phyloP scores from a whole-genome alignment of 2,888 invertebrate species.

The Bimastos eiseni region DNA sequence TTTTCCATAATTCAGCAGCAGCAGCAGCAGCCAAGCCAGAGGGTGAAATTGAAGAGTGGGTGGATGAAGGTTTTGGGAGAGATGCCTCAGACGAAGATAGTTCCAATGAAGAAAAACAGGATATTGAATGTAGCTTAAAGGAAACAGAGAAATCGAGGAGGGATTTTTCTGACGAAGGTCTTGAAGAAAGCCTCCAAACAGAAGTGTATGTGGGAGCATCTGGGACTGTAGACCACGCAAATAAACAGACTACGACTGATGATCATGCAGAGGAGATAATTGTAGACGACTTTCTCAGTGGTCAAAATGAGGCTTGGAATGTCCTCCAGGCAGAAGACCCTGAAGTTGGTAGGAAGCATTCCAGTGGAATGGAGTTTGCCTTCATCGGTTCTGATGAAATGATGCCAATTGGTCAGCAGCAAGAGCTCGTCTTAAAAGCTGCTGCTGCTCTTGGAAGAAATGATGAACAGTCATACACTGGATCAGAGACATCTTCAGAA shows the following conservation, averaged over 20 bases:
- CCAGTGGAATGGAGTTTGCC: background rate
- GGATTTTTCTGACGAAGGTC: constrained; percentile 14
- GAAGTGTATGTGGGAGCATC: constrained; percentile 28
- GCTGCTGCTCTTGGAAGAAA: background rate
- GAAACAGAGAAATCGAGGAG: background rate
- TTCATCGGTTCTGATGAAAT: background rate
- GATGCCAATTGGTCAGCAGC: background rate
- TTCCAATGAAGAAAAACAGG: background rate
- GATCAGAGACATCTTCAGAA: background rate
- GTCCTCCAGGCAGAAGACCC: background rate
- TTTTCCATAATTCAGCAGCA: background rate
- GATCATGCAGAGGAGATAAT: constrained; percentile 7
- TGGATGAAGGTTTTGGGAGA: constrained; percentile 1
- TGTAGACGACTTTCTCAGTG: background rate
- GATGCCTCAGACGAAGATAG: background rate
- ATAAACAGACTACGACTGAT: background rate
- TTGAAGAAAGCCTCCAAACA: constrained; percentile 13
- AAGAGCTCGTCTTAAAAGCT: background rate
- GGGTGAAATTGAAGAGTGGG: constrained; percentile 27
- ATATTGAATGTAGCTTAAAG: constrained; percentile 7
- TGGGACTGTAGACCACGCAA: background rate
- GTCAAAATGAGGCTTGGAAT: constrained; percentile 16
- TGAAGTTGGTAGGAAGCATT: constrained; percentile 70
- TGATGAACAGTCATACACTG: background rate
- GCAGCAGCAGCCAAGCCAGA: constrained; percentile 9